Percentiles rank a stretch among this genome's conserved stretches.
Evolutionary conservation across 1,140 invertebrate genomes (phyloP).

Genomic region (Drosophila hydei): DNA sequence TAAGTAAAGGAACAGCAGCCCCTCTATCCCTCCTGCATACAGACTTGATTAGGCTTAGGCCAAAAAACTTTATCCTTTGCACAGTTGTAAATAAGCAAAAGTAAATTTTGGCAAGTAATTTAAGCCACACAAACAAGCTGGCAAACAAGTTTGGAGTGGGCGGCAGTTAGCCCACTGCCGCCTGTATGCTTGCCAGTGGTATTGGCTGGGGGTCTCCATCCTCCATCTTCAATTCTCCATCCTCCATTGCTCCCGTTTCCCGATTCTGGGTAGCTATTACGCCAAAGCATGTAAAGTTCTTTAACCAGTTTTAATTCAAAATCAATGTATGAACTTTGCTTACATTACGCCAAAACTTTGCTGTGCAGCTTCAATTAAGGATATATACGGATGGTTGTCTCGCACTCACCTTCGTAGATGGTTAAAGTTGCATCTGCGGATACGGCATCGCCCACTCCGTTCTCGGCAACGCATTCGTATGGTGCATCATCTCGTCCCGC

Average conservation of each 20-base stretch:
- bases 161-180: conserved; percentile 3
- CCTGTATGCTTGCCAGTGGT: neutral
- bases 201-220: neutral
- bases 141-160: conserved; percentile 72
- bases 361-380: conserved; percentile 45
- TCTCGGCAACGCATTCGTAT: conserved; percentile 98
- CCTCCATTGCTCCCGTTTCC: neutral
- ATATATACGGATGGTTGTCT: conserved; percentile 36
- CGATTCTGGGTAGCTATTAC: conserved; percentile 57
- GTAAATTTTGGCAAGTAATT: conserved; percentile 82
- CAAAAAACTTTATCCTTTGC: conserved; percentile 79
- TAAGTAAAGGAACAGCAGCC: conserved; percentile 31
- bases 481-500: conserved; percentile 92
- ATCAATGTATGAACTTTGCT: conserved; percentile 82
- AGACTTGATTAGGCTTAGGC: conserved; percentile 81
- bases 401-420: conserved; percentile 91
- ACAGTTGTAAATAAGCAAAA: conserved; percentile 82
- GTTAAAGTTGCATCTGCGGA: conserved; percentile 93
- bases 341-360: conserved; percentile 78
- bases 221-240: neutral
- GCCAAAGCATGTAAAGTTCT: conserved; percentile 66
- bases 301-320: conserved; percentile 82
- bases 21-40: conserved; percentile 1
- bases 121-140: conserved; percentile 82
- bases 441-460: conserved; percentile 97